Conservation (phyloP, 1,140 invertebrate species). For the Yoshiicerus persimilis region DNA sequence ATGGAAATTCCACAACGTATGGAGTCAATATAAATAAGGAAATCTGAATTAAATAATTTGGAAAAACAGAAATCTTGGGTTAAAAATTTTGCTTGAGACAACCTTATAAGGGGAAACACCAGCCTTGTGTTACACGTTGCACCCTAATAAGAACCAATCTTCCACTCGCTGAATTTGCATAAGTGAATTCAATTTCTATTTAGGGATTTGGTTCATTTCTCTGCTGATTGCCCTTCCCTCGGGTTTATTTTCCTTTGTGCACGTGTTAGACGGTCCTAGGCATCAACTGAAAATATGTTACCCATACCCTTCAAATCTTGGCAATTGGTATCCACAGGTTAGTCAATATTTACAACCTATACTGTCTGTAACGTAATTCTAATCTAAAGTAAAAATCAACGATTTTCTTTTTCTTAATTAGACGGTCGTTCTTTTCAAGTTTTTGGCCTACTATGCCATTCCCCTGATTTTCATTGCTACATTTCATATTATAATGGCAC, state of each 20-base stretch:
- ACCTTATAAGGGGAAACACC: no score
- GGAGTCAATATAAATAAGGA: no score
- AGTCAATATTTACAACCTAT: background rate
- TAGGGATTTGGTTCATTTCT: constrained; percentile 77
- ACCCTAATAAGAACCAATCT: no score
- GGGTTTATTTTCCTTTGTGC: constrained; percentile 70
- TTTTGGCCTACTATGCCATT: constrained; percentile 79
- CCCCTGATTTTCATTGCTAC: constrained; percentile 78
- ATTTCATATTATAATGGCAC: constrained; percentile 86
- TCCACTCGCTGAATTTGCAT: background rate
- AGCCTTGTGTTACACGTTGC: no score
- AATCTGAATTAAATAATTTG: no score
- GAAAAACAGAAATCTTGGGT: no score
- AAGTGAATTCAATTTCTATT: background rate
- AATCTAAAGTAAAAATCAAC: no score
- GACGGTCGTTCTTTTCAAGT: constrained; percentile 69
- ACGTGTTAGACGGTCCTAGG: constrained; percentile 57
- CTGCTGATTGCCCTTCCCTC: constrained; percentile 75
- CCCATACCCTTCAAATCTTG: constrained; percentile 74
- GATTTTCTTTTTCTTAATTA: background rate
- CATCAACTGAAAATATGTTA: constrained; percentile 65
- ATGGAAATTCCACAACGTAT: no score
- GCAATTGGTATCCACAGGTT: constrained; percentile 65
- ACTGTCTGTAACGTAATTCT: no score
- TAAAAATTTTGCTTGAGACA: no score